These are phyloP conservation scores for Cherax quadricarinatus DNA, from an alignment of 1,140 invertebrate genomes.

Conservation along the genomic window DNA sequence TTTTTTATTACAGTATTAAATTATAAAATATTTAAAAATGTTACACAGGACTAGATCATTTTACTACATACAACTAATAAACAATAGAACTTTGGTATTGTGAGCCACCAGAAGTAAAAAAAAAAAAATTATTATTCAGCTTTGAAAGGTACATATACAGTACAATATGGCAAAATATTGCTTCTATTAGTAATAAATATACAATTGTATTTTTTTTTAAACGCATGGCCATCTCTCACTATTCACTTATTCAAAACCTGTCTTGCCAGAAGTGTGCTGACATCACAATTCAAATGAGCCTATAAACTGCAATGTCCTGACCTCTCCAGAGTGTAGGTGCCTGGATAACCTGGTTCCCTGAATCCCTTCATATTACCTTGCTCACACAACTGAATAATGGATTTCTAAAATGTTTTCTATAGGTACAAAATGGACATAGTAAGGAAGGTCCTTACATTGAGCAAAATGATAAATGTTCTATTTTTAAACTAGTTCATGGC, in stretches of 20 bases:
- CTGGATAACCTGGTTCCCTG: too few relatives aligned
- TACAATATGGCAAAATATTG: background rate
- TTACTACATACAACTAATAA: background rate
- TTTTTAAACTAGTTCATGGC: background rate
- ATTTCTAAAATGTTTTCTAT: too few relatives aligned
- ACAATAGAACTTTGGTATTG: background rate
- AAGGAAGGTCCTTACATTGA: slow-evolving; percentile 1
- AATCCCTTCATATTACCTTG: too few relatives aligned
- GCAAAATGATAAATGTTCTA: background rate
- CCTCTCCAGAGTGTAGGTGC: too few relatives aligned
- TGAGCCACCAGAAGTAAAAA: background rate
- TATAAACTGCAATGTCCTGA: too few relatives aligned
- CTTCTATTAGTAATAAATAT: background rate
- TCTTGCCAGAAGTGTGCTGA: too few relatives aligned
- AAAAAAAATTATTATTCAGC: background rate
- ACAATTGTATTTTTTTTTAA: background rate
- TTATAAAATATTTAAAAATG: background rate
- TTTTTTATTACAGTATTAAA: background rate
- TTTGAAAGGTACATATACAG: background rate
- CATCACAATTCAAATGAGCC: too few relatives aligned
- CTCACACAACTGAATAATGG: too few relatives aligned
- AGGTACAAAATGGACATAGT: background rate
- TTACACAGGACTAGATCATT: background rate
- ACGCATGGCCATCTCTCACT: too few relatives aligned
- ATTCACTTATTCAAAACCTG: too few relatives aligned